Evolutionary conservation across 2,113 vertebrate genomes (phyloP).

Genomic region (Pipa parva): DNA sequence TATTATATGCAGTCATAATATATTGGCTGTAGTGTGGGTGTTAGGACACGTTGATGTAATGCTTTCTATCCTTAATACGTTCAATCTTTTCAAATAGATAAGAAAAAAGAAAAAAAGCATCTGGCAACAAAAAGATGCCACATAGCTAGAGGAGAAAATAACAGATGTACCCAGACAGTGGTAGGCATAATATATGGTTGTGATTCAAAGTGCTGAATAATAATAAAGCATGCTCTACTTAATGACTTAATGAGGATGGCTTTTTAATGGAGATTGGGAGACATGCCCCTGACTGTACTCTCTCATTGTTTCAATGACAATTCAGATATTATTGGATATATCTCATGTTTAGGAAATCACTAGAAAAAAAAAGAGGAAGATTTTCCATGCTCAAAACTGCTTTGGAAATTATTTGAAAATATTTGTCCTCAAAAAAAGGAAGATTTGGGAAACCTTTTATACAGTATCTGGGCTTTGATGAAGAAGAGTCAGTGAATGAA

Average conservation of each 20-base stretch:
- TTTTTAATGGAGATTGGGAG: conserved; percentile 36
- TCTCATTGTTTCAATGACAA: conserved; percentile 26
- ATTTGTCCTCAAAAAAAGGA: no score
- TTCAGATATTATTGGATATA: neutral
- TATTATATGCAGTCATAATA: neutral
- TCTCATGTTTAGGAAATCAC: neutral
- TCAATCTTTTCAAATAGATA: conserved; percentile 7
- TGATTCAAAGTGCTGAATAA: conserved; percentile 33
- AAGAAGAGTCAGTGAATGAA: no score
- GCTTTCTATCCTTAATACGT: neutral
- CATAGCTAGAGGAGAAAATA: conserved; percentile 40
- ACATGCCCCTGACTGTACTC: conserved; percentile 15
- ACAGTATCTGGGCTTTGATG: no score
- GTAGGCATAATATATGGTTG: conserved; percentile 38
- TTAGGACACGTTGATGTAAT: neutral
- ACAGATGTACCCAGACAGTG: conserved; percentile 32
- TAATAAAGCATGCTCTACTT: conserved; percentile 42
- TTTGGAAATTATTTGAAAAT: no score
- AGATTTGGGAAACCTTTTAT: no score
- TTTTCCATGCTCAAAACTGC: neutral
- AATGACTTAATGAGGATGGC: conserved; percentile 39
- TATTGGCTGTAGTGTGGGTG: neutral
- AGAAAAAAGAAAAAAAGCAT: conserved; percentile 28
- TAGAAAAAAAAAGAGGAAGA: neutral
- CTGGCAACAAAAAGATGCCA: conserved; percentile 31